These are phyloP conservation scores for Chiloscyllium punctatum DNA, from an alignment of 2,797 vertebrate genomes.

Conservation along the genomic window DNA sequence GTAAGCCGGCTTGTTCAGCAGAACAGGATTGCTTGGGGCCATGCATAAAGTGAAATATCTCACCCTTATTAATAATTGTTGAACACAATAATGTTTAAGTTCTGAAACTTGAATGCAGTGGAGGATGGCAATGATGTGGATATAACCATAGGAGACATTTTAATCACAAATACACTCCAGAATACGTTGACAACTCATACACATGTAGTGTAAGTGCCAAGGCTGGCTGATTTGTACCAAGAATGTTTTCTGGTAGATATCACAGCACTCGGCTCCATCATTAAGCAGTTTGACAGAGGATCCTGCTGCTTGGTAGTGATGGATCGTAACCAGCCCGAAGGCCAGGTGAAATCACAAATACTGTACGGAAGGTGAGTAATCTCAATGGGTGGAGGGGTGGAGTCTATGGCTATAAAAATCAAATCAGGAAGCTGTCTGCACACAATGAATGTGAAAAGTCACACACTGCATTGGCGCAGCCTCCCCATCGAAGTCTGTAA, in stretches of 20 bases:
- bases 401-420: conserved; percentile 38
- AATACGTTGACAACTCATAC: neutral
- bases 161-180: neutral
- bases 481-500: conserved; percentile 54
- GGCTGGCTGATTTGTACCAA: neutral
- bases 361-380: neutral
- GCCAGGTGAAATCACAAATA: neutral
- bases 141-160: neutral
- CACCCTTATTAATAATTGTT: neutral
- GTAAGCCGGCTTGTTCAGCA: neutral
- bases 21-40: neutral
- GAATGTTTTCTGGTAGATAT: neutral
- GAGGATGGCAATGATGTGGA: neutral
- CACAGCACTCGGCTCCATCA: neutral
- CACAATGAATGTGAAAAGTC: conserved; percentile 52
- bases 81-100: conserved; percentile 13
- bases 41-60: neutral
- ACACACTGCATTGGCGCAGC: conserved; percentile 54
- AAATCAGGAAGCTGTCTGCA: conserved; percentile 49
- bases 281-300: neutral
- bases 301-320: neutral
- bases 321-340: neutral
- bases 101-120: neutral
- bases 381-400: no score
- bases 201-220: neutral